A percentile compares a stretch with the other conserved stretches of the same genome.
Conservation (phyloP, 2,888 invertebrate genomes). For the Nomada lathburiana region DNA sequence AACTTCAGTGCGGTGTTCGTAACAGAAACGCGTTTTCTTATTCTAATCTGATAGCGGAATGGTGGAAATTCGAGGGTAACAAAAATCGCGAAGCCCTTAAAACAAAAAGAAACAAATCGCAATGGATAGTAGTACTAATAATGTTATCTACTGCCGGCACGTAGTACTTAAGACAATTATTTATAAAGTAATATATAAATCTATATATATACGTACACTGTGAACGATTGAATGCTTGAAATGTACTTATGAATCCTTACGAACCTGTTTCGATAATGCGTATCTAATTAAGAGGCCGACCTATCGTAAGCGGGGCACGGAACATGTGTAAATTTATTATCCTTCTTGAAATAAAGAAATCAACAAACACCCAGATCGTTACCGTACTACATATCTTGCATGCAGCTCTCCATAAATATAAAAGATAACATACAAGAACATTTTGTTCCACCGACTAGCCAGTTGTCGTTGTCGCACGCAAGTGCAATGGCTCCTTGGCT, state of each 20-base stretch:
- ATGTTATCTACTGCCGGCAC: conserved; percentile 31
- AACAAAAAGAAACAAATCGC: neutral
- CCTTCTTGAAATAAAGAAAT: conserved; percentile 44
- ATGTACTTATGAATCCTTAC: conserved; percentile 27
- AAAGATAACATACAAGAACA: conserved; percentile 3
- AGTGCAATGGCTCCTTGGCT: conserved; percentile 57
- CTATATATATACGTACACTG: conserved; percentile 4
- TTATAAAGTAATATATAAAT: conserved; percentile 49
- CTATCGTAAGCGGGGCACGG: neutral
- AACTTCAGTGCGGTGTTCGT: neutral
- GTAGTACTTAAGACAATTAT: conserved; percentile 51
- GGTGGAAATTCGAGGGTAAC: neutral
- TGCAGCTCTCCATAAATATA: neutral
- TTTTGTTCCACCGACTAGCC: neutral
- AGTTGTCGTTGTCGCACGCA: conserved; percentile 22
- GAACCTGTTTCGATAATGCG: conserved; percentile 20
- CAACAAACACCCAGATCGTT: neutral
- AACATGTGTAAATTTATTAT: conserved; percentile 41
- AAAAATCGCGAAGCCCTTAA: neutral
- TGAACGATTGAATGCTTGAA: conserved; percentile 22
- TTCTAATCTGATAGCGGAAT: neutral
- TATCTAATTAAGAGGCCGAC: conserved; percentile 25
- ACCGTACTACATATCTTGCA: neutral
- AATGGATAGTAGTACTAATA: conserved; percentile 18
- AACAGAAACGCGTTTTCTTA: neutral